These are phyloP conservation scores for honey bee (Apis mellifera) DNA, from an alignment of 1,140 invertebrate genomes.

Conservation along the genomic window Amel_HAv3.1 CM009940.2:526001-526500, in stretches of 20 bases:
- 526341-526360: background rate
- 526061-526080: slow-evolving; percentile 66
- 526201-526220: slow-evolving; percentile 10
- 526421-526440: background rate
- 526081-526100: slow-evolving; percentile 69
- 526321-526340: background rate
- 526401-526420: background rate
- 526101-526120: slow-evolving; percentile 67
- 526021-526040: slow-evolving; percentile 67
- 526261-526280: background rate
- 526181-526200: slow-evolving; percentile 10
- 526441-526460: background rate
- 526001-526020: slow-evolving; percentile 49
- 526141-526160: slow-evolving; percentile 46
- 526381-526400: background rate
- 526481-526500: background rate
- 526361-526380: background rate
- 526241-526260: slow-evolving; percentile 8
- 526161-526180: slow-evolving; percentile 4
- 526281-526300: background rate
- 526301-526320: slow-evolving; percentile 2
- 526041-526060: slow-evolving; percentile 76
- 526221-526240: slow-evolving; percentile 3
- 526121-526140: slow-evolving; percentile 62
- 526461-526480: background rate